Conservation (phyloP, 1,140 invertebrate genomes). For the Drosophila jambulina region DNA sequence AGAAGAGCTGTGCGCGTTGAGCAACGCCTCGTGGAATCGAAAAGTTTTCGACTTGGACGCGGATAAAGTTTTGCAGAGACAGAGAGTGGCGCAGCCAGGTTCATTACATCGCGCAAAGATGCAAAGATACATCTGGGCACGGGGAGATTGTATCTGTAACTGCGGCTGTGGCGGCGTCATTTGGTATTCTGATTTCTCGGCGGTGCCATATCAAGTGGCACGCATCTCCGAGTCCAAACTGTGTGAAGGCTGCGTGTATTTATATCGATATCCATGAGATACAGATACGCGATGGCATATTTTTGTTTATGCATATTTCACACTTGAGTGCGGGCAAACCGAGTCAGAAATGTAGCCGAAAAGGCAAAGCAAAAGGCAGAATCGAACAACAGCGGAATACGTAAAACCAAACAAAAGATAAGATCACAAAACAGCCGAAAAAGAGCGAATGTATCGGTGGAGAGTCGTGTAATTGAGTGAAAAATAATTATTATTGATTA, state of each 20-base stretch:
- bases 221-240: constrained; percentile 63
- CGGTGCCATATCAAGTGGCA: constrained; percentile 73
- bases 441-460: constrained; percentile 37
- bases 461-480: constrained; percentile 75
- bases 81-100: constrained; percentile 25
- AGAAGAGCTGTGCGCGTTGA: constrained; percentile 64
- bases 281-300: constrained; percentile 68
- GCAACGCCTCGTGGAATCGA: constrained; percentile 55
- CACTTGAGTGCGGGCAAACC: constrained; percentile 56
- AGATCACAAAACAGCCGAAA: constrained; percentile 40
- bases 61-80: constrained; percentile 56
- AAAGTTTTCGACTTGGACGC: constrained; percentile 53
- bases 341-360: constrained; percentile 39
- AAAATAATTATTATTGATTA: constrained; percentile 84
- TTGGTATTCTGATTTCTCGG: constrained; percentile 70
- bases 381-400: constrained; percentile 8
- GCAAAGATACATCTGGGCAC: constrained; percentile 35
- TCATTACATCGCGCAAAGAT: constrained; percentile 32
- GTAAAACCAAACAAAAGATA: constrained; percentile 31
- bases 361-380: constrained; percentile 12
- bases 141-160: constrained; percentile 13
- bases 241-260: constrained; percentile 70
- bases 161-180: constrained; percentile 47
- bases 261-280: constrained; percentile 65
- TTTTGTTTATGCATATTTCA: constrained; percentile 75